Evolutionary conservation across 2,113 vertebrate genomes (phyloP).

Genomic region (Tetrax tetrax): DNA sequence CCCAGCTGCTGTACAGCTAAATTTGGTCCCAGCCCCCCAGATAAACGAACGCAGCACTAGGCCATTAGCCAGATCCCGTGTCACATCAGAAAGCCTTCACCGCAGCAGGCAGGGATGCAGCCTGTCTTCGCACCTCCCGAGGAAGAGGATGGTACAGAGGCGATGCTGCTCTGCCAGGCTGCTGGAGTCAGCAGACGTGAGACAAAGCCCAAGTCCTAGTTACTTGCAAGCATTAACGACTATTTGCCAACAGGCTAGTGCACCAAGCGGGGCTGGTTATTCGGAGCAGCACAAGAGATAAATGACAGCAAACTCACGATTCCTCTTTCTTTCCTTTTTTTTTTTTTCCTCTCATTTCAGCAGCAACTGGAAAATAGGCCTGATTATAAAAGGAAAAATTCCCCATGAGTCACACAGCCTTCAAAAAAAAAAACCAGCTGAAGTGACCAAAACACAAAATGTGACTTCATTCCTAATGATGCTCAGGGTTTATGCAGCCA

Average conservation of each 20-base stretch:
- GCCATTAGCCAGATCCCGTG: not conserved
- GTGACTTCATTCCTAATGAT: not conserved
- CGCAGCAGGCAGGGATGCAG: rapidly evolving
- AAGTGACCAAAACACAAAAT: not conserved
- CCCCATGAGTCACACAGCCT: rapidly evolving
- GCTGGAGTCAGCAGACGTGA: not conserved
- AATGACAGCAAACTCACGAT: not conserved
- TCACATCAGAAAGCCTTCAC: not conserved
- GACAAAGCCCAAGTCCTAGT: not conserved
- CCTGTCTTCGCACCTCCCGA: rapidly evolving
- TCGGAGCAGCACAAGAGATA: not conserved
- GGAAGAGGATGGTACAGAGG: not conserved
- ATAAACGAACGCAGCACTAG: not conserved
- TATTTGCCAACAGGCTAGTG: not conserved
- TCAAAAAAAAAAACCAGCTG: not conserved
- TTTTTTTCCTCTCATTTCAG: not conserved
- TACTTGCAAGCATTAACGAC: not conserved
- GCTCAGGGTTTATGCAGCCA: not conserved
- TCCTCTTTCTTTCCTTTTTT: not conserved
- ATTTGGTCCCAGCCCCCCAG: not conserved
- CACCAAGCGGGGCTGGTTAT: not conserved
- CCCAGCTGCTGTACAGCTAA: not conserved
- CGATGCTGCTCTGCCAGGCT: not conserved
- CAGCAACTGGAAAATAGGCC: rapidly evolving
- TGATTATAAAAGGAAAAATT: not conserved